Percentiles rank a stretch among this genome's conserved stretches.
Conservation (phyloP, 1,140 invertebrate species). For the Drosophila sproati region DNA sequence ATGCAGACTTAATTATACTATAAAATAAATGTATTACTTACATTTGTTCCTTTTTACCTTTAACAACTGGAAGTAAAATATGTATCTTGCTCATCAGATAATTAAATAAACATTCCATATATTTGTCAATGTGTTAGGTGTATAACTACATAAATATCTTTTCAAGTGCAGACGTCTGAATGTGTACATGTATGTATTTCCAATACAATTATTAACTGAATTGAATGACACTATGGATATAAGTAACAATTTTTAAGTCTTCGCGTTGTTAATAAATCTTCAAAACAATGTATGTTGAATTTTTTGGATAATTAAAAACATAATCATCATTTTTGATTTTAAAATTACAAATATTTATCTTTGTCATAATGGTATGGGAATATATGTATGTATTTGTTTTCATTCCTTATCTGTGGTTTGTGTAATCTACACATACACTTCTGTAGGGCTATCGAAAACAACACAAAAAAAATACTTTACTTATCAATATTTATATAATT, state of each 20-base stretch:
- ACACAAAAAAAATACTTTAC: too few species aligned
- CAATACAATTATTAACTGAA: slow-evolving; percentile 23
- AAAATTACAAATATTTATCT: background rate
- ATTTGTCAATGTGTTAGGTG: slow-evolving; percentile 29
- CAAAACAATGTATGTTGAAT: slow-evolving; percentile 37
- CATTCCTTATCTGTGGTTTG: background rate
- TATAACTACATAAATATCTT: slow-evolving; percentile 11
- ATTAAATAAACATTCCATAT: slow-evolving; percentile 11
- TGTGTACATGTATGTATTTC: slow-evolving; percentile 18
- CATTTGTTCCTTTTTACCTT: background rate
- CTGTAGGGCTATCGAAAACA: background rate
- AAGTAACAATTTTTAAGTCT: slow-evolving; percentile 25
- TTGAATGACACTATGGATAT: slow-evolving; percentile 25
- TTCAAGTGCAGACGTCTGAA: slow-evolving; percentile 5
- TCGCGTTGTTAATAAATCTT: slow-evolving; percentile 34
- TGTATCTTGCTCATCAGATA: slow-evolving; percentile 5
- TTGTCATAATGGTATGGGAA: too few species aligned
- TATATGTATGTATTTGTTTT: background rate
- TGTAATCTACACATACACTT: too few species aligned
- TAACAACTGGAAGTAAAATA: background rate
- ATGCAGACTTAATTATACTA: background rate
- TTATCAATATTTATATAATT: too few species aligned
- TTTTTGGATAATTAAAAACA: slow-evolving; percentile 36
- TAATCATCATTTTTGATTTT: slow-evolving; percentile 10
- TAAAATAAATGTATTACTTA: background rate